Evolutionary conservation across 2,888 invertebrate genomes (phyloP).

Genomic region (Didymodactylos carnosus): DNA sequence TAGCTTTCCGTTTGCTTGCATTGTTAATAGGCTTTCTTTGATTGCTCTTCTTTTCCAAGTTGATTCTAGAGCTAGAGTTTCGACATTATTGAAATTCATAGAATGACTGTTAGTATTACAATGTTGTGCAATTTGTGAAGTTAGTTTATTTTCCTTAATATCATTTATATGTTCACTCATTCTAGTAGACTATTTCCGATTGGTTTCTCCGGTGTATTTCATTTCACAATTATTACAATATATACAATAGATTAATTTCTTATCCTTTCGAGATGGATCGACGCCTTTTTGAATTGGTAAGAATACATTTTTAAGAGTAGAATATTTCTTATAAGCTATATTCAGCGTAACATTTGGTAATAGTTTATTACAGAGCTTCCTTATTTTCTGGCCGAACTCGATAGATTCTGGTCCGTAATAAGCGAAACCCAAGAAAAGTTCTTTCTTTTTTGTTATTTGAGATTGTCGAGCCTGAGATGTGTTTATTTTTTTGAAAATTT

Average conservation of each 20-base stretch:
- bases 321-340: not conserved
- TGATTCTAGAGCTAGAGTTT: not conserved
- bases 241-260: not conserved
- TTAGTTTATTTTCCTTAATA: not conserved
- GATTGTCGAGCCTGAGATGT: not conserved
- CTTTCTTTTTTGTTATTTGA: not conserved
- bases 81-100: not conserved
- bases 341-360: not conserved
- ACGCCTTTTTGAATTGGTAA: not conserved
- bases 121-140: not conserved
- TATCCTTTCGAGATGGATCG: not conserved
- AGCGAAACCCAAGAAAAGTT: not conserved
- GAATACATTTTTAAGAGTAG: not conserved
- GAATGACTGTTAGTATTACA: not conserved
- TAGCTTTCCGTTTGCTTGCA: not conserved
- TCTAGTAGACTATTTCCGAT: not conserved
- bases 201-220: not conserved
- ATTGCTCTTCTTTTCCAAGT: not conserved
- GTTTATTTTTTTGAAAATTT: not conserved
- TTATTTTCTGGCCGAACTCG: not conserved
- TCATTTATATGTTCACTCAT: not conserved
- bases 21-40: not conserved
- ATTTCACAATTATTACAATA: not conserved
- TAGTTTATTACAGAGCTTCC: not conserved
- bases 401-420: not conserved